Conservation (phyloP, 2,797 vertebrate species). For the Botia kubotai region DNA sequence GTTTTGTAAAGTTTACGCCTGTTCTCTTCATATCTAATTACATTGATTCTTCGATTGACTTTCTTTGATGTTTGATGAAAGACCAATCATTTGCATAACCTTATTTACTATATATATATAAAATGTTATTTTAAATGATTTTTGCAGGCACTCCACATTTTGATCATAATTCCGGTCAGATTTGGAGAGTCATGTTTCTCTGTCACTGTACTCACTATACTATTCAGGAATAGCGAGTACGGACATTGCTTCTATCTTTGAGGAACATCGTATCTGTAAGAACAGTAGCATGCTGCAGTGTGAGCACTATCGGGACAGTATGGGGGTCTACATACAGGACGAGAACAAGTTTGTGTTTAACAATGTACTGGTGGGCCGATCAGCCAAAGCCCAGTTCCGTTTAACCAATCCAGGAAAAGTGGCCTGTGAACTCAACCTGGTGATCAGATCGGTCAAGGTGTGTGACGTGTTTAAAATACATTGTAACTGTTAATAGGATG, state of each 20-base stretch:
- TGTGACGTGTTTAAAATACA: slow-evolving; percentile 18
- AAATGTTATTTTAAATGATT: not conserved
- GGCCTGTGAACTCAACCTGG: slow-evolving; percentile 77
- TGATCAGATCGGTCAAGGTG: slow-evolving; percentile 81
- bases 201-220: slow-evolving; percentile 10
- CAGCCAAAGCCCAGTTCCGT: slow-evolving; percentile 83
- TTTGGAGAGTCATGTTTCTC: not conserved
- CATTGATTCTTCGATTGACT: not conserved
- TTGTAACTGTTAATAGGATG: not conserved
- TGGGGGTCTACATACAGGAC: slow-evolving; percentile 82
- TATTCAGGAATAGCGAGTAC: slow-evolving; percentile 76
- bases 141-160: not conserved
- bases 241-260: slow-evolving; percentile 82
- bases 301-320: slow-evolving; percentile 71
- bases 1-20: not conserved
- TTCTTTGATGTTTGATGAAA: not conserved
- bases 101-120: too few relatives aligned
- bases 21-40: not conserved
- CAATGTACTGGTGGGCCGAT: slow-evolving; percentile 80
- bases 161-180: too few relatives aligned
- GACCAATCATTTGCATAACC: too few relatives aligned
- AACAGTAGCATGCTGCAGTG: slow-evolving; percentile 71
- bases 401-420: slow-evolving; percentile 83
- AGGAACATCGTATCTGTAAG: slow-evolving; percentile 85
- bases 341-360: slow-evolving; percentile 89